phyloP scores from a whole-genome alignment of 1,140 invertebrate species.

The Oreohelix idahoensis region DNA sequence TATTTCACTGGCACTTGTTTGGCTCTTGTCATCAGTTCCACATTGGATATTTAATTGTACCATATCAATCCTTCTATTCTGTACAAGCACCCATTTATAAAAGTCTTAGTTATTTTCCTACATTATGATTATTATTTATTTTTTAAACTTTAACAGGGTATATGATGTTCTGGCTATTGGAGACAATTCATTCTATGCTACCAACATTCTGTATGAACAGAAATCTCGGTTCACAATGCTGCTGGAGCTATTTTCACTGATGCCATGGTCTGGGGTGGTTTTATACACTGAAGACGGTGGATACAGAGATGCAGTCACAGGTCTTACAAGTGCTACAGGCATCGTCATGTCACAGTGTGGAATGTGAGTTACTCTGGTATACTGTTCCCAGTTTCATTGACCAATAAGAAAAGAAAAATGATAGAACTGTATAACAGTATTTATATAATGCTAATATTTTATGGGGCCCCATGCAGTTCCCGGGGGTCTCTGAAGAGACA shows the following conservation, averaged over 20 bases:
- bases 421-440: too few relatives aligned
- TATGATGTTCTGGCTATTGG: conserved; percentile 59
- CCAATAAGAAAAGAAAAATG: too few relatives aligned
- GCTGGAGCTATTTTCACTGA: conserved; percentile 40
- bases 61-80: too few relatives aligned
- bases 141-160: conserved; percentile 43
- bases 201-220: conserved; percentile 47
- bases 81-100: too few relatives aligned
- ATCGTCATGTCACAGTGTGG: conserved; percentile 50
- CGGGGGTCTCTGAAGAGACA: too few relatives aligned
- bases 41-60: too few relatives aligned
- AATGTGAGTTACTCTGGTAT: conserved; percentile 25
- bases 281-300: conserved; percentile 48
- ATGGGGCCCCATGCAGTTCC: too few relatives aligned
- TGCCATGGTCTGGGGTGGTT: conserved; percentile 46
- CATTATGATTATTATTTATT: background rate
- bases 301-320: conserved; percentile 46
- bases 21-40: too few relatives aligned
- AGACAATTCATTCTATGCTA: conserved; percentile 59
- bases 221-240: background rate
- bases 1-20: too few relatives aligned
- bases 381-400: background rate
- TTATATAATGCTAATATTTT: too few relatives aligned
- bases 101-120: background rate
- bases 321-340: conserved; percentile 54